These are phyloP conservation scores for Elysia crispata DNA, from an alignment of 2,888 invertebrate genomes.

Conservation along the genomic window DNA sequence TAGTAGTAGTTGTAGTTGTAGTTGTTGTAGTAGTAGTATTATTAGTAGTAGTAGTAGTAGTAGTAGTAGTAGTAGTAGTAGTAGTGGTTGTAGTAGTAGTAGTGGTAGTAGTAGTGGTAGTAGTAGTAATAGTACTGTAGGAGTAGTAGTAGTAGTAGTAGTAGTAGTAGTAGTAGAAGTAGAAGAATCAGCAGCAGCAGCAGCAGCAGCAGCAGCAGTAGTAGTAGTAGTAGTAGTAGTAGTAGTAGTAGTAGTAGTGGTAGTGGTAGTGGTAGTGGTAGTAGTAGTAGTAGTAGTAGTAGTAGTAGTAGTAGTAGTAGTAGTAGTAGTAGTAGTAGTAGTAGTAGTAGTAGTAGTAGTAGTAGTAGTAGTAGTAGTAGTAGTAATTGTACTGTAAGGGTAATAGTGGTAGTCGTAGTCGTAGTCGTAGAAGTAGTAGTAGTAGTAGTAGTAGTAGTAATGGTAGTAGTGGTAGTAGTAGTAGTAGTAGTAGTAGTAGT, in stretches of 20 bases:
- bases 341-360: constrained; percentile 9
- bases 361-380: constrained; percentile 16
- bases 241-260: neutral
- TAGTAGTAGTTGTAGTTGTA: neutral
- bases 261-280: neutral
- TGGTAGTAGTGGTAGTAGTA: constrained; percentile 18
- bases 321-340: constrained; percentile 2
- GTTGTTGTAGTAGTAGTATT: no score
- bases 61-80: no score
- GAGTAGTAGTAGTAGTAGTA: no score
- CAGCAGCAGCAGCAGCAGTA: neutral
- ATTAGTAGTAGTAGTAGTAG: no score
- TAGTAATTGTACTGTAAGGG: constrained; percentile 6
- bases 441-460: constrained; percentile 28
- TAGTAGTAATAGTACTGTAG: no score
- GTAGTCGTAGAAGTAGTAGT: no score
- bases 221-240: constrained; percentile 9
- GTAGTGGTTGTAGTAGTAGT: no score
- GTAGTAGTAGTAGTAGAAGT: no score
- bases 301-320: constrained; percentile 9
- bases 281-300: constrained; percentile 9
- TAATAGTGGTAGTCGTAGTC: no score
- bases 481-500: neutral
- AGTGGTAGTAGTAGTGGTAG: no score
- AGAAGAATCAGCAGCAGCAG: no score